Evolutionary conservation across 2,888 invertebrate species (phyloP), one percentile per base, ranked within the genome.

Genomic region (Netelia virgata): DNA sequence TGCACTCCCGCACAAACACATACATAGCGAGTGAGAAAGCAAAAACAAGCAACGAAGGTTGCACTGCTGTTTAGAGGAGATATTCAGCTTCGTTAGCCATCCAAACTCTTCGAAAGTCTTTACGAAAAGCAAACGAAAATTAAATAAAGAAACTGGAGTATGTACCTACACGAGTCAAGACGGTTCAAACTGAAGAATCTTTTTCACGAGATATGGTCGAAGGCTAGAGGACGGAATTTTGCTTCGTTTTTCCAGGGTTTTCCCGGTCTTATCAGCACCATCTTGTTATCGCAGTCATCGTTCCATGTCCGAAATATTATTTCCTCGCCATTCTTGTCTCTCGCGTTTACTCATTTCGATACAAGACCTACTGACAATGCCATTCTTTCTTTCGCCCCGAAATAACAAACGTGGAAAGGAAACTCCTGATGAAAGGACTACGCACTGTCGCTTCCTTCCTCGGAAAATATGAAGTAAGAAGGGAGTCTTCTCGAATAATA

Each of bases 41-140:
- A 1, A 23, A n/a, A 18, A 50, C 23, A 14, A 14, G 23, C 50
- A 47, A 28, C 28, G 23, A 11, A 16, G 63, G 36, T 36, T 66
- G 41, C 28, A 14, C 10, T 75, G 64, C 16, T 80, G 66, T 83
- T 83, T 79, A 64, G 66, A 53, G 47, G 50, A 73, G 47, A 28
- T 28, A 70, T 83, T 75, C 16, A 70, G 28, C 57, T 79, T 50
- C 69, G 74, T 83, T 74, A 74, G 64, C 64, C 64, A 53, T 75
- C 55, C 55, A 64, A 75, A 75, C 75, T 75, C 64, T 43, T 64
- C 14, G 53, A 11, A 64, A 75, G 59, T 28, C 70, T 53, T 20
- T 16, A n/a, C 53, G 18, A 16, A 43, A 28, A 14, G 43, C 43
- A 16, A 41, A 20, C 28, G n/a, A 28, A 55, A 20, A 50, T 28